These are phyloP conservation scores for Heliconius eleuchia DNA, from an alignment of 1,140 invertebrate genomes.

Conservation along the genomic window DNA sequence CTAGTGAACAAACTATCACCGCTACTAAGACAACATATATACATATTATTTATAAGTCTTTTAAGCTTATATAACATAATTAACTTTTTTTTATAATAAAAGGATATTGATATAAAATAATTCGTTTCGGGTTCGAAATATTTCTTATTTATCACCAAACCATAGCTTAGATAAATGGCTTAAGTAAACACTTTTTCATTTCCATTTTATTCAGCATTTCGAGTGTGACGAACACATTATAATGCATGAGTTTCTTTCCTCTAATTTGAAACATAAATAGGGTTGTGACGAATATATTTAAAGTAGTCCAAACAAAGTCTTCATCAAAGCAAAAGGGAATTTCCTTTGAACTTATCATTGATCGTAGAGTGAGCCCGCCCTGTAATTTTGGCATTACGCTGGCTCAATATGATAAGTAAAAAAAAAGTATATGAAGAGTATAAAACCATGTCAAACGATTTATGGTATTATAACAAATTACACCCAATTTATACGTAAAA, in stretches of 20 bases:
- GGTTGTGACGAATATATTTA: slow-evolving; percentile 1
- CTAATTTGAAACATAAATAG: slow-evolving; percentile 10
- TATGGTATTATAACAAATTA: slow-evolving; percentile 16
- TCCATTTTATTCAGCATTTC: not conserved
- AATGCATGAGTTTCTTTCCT: slow-evolving; percentile 4
- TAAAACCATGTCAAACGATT: slow-evolving; percentile 6
- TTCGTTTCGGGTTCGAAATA: no score
- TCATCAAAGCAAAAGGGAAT: not conserved
- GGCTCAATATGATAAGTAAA: not conserved
- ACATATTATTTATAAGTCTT: no score
- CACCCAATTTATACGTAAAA: slow-evolving; percentile 3
- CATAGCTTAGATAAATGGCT: not conserved
- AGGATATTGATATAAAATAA: no score
- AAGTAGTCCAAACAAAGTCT: not conserved
- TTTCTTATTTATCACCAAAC: not conserved
- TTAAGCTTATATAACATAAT: no score
- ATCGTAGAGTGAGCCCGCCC: not conserved
- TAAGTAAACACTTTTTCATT: not conserved
- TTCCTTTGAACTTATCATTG: not conserved
- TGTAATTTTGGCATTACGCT: not conserved
- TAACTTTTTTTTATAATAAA: no score
- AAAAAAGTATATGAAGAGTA: not conserved
- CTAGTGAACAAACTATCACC: no score
- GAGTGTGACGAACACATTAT: not conserved
- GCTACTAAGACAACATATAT: no score